A percentile compares a stretch with the other conserved stretches of the same genome.
Evolutionary conservation across 1,140 invertebrate species (phyloP).

Genomic region (Eupeodes corollae): DNA sequence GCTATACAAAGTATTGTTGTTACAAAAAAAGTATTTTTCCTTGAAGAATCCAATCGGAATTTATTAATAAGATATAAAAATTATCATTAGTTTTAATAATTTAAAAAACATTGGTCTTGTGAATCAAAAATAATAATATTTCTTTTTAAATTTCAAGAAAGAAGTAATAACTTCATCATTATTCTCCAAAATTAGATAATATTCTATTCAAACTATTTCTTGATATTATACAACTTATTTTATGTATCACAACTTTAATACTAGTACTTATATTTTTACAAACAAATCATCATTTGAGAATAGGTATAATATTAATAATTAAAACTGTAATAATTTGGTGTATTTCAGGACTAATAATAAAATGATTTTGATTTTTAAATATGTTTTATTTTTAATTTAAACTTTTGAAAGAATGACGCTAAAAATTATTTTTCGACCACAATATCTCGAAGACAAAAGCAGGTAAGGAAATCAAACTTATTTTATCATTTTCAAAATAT

Average conservation of each 20-base stretch:
- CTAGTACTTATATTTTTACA: conserved; percentile 34
- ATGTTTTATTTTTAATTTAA: conserved; percentile 4
- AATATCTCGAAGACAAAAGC: too few species aligned
- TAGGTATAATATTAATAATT: conserved; percentile 40
- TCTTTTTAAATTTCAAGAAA: conserved; percentile 44
- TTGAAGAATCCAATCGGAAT: too few species aligned
- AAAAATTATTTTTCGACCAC: too few species aligned
- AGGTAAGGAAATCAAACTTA: too few species aligned
- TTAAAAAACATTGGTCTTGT: conserved; percentile 50
- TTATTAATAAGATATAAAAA: too few species aligned
- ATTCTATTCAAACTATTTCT: conserved; percentile 45
- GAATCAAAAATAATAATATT: conserved; percentile 42
- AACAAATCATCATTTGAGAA: conserved; percentile 40
- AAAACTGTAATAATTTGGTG: conserved; percentile 37
- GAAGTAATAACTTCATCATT: conserved; percentile 41
- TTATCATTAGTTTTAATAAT: conserved; percentile 44
- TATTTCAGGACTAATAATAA: too few species aligned
- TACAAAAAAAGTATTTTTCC: too few species aligned
- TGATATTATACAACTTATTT: conserved; percentile 38
- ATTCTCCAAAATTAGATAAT: conserved; percentile 50
- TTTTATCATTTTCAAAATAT: too few species aligned
- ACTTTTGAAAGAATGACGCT: too few species aligned
- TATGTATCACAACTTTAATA: conserved; percentile 28
- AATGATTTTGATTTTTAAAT: too few species aligned
- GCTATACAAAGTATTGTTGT: too few species aligned